These are phyloP conservation scores for Dolomedes plantarius DNA, from an alignment of 2,888 invertebrate species.

Conservation along the genomic window DNA sequence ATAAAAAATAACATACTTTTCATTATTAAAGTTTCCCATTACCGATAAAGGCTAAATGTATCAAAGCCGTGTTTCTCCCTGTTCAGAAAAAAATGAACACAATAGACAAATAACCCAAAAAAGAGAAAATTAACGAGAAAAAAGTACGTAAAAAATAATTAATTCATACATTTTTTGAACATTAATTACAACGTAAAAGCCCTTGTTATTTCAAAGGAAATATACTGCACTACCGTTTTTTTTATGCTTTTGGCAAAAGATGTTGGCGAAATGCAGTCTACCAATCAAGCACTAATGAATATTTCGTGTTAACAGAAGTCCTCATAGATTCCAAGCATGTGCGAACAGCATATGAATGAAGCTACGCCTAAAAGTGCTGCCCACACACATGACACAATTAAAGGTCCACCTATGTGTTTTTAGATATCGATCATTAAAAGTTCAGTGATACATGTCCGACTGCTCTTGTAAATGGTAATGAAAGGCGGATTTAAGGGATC, in stretches of 20 bases:
- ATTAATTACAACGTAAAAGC: neutral
- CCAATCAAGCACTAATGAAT: neutral
- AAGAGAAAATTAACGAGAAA: too few relatives aligned
- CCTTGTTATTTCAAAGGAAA: neutral
- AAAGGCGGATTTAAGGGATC: neutral
- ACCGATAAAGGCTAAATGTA: too few relatives aligned
- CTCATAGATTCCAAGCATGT: neutral
- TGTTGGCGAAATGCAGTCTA: slow-evolving; percentile 14
- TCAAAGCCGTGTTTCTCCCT: too few relatives aligned
- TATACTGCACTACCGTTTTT: neutral
- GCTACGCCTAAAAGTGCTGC: neutral
- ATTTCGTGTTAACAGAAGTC: neutral
- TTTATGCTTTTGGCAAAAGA: too few relatives aligned
- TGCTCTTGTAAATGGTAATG: slow-evolving; percentile 3
- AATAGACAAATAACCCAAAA: too few relatives aligned
- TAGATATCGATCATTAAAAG: slow-evolving; percentile 3
- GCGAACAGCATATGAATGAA: slow-evolving; percentile 16
- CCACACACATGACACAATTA: slow-evolving; percentile 7
- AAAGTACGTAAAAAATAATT: too few relatives aligned
- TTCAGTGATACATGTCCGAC: neutral
- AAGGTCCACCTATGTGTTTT: neutral
- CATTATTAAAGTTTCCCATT: too few relatives aligned
- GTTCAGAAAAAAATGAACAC: too few relatives aligned
- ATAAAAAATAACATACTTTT: too few relatives aligned
- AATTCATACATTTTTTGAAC: neutral